Evolutionary conservation across 2,888 invertebrate genomes (phyloP), one percentile per base, ranked within the genome.

Genomic region (Autographa pulchrina): DNA sequence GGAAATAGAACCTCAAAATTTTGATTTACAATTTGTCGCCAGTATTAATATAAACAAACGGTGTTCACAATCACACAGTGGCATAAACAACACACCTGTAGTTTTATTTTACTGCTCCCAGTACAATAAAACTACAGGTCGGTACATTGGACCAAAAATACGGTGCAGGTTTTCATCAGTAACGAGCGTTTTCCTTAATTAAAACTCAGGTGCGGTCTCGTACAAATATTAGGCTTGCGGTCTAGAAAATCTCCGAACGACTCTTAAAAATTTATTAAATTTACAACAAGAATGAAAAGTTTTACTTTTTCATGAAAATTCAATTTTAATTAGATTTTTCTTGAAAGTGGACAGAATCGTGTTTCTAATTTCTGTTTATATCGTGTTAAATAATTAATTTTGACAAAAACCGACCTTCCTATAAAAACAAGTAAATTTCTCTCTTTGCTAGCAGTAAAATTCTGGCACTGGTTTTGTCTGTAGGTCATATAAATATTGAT

Each of bases 161-260:
- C 61, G 63, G 20, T 60, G 60, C 25, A 59, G 64, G 59, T 72
- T 69, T 64, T 71, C 75, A 72, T 81, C 54, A 67, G 58, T 64
- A 31, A 38, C 31, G 18, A 59, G 63, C 65, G 25, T 72, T 78
- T 74, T 75, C 72, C 67, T 78, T 78, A 75, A 83, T 81, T 83
- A 83, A 78, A 76, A 78, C 72, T 67, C 74, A 77, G 81, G 77
- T 80, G 77, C 66, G 68, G 70, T 43, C 62, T 64, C 20, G 68
- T 72, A 80, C 63, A 61, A 66, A 66, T 68, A 76, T 80, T 52
- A 80, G 72, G 60, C 63, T 65, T 62, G 67, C 70, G 62, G 67
- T 78, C 72, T 82, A 80, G 72, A 72, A 78, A 83, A 78, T 72
- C 62, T 64, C 14, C 61, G 60, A 64, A 75, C 56, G 69, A 48